Base-by-base conservation (phyloP, 2,888 invertebrate genomes). In the Drosophila hawaiiensis region DNA sequence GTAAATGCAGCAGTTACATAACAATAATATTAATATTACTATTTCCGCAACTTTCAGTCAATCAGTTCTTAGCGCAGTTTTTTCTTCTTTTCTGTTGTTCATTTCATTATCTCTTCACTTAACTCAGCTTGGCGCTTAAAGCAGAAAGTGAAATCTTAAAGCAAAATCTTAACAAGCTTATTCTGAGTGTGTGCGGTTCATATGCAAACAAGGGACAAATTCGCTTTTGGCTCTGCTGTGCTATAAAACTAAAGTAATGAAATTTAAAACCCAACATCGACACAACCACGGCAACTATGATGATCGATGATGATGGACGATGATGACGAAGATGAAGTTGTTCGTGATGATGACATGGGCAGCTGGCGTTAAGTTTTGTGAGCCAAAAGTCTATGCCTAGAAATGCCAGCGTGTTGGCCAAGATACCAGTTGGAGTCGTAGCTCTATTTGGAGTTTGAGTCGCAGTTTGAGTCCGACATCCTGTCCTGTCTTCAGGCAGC, bases 181-280 rank as follows among this genome's bases (percentile, higher is more conserved):
- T 50, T 25, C 10, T 3, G 25, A 22, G 47, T 53, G 22, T 33
- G 33, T 33, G 22, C 47, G 56, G 43, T 35, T 28, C 63, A 59
- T 68, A 78, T 84, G 84, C 74, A 84, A 66, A 78, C 53, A 67
- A 64, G 58, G 58, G 53, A 74, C 59, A 62, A 62, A 56, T 43
- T 71, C 39, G 37, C 55, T 33, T 61, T 60, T 41, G 52, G 76
- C 67, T 53, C 73, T 65, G 69, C 43, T 70, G 35, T 54, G 83
- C 81, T 83, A 86, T 90, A 87, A 90, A 87, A 89, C 78, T 78
- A 74, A 84, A 88, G 71, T 86, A 88, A 88, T 88, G 82, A 79
- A 89, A 88, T 88, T 88, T 89, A 84, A 89, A 67, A 84, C 79
- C 81, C 78, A 75, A 75, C 76, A 33, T 55, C 81, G 76, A 77